Evolutionary conservation across 2,113 vertebrate species (phyloP), one percentile per base, ranked within the genome.

Genomic region (Chloropsis hardwickii): DNA sequence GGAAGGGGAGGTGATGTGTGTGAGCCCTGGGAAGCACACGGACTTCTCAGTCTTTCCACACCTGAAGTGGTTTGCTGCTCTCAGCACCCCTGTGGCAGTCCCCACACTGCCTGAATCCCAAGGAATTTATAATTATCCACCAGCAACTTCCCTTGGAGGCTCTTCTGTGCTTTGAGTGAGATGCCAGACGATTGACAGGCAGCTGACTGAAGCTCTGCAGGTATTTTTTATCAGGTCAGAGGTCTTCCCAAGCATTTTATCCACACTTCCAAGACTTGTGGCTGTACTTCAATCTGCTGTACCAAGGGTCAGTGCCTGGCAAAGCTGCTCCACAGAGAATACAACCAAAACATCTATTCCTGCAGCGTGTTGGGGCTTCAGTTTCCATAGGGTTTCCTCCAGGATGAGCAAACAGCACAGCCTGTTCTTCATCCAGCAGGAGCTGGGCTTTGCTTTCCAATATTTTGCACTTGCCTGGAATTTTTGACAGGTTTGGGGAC

Each of bases 401-500:
- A 66, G 74, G 47, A 71, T 20, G 23, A 70, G 33, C 33, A 35
- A 69, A 70, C 62, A 61, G 53, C 66, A 23, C 35, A 31, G 31
- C 67, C 56, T 58, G 16, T 42, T 23, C 56, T 85, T 54, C 58
- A 24, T 91, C 74, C 72, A 58, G 71, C 42, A 45, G 67, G 57
- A 88, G 21, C 24, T 73, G 60, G 51, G 54, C 33, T 88, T 78
- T 88, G 64, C 54, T 93, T 92, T 53, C 51, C 79, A 67, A n/a
- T 13, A 33, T 15, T 35, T 57, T 57, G 40, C 6, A 2, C 65
- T 88, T 56, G 31, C 64, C 51, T 66, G 70, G 47, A 0, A 0
- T 70, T 88, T 73, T 22, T 80, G 92, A 83, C 90, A 86, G 60
- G 44, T 94, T 78, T 86, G 85, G 90, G 65, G 83, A 7, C 50